Evolutionary conservation across 64 coral and sea anemone genomes (phyloP), one percentile per base, ranked within the genome.

Genomic region (Actinia tenebrosa): DNA sequence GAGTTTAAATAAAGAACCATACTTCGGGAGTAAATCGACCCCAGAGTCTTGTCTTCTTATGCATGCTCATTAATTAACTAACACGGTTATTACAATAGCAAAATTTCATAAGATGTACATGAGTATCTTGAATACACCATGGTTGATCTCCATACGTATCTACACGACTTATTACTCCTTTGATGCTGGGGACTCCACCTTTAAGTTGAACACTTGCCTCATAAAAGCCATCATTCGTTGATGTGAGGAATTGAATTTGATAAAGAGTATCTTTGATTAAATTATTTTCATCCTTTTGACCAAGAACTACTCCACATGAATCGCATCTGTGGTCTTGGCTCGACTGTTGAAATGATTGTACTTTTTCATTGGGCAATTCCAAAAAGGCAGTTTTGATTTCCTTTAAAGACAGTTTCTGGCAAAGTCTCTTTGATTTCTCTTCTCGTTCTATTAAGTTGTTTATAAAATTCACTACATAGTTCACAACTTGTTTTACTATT

Each of bases 201-300:
- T 50, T 71, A 30, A 89, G 23, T 68, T 56, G 71, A 4, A 92
- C 42, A 20, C 85, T 89, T 25, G 79, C 90, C 55, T 95, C 90
- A 20, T 89, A 95, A 83, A 95, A 86, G 26, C 87, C 94, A 10
- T 91, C 52, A 30, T 89, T 95, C 1, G 90, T 87, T n/a, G 87
- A 89, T 47, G 94, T 92, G 6, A 95, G 58, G 7, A 92, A 62
- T 84, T 95, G 94, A 25, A 92, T 45, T 44, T 95, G 94, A 84
- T 95, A 92, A 11, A 91, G 56, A 26, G 89, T 84, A 52, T 88
- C 89, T 59, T 66, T 45, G 16, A 79, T 17, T 18, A 90, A 56
- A 47, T 77, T 88, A 59, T 90, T 90, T 59, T 77, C 58, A 27
- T 71, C 72, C 37, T 87, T 91, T 26, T 75, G 59, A 23, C 89